Percentiles rank a stretch among this genome's conserved stretches.
These are phyloP conservation scores for Anseranas semipalmata DNA, from an alignment of 2,113 vertebrate species.

Conservation along the genomic window DNA sequence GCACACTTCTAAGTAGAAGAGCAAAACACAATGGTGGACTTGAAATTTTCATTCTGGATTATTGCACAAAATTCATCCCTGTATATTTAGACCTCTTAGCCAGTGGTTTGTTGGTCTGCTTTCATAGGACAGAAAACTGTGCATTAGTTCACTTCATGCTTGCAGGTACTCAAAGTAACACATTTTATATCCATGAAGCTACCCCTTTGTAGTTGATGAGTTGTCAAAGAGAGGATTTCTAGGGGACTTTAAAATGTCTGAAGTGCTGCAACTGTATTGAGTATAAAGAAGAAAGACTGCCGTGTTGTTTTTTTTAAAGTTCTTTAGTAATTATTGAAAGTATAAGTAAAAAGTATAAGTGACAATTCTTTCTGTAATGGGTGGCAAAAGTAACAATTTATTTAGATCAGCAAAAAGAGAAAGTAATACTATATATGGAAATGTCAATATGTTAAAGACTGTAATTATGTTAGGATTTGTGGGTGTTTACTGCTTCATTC, in stretches of 20 bases:
- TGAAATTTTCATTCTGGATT: neutral
- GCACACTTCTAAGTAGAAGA: neutral
- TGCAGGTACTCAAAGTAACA: neutral
- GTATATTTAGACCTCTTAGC: neutral
- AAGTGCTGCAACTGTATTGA: neutral
- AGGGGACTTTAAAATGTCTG: neutral
- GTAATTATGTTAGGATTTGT: slow-evolving; percentile 46
- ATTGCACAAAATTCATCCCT: neutral
- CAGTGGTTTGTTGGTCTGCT: neutral
- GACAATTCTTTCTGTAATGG: neutral
- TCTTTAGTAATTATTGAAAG: neutral
- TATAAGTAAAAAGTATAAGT: neutral
- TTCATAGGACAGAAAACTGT: neutral
- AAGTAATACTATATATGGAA: slow-evolving; percentile 58
- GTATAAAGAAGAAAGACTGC: neutral
- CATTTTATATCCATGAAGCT: neutral
- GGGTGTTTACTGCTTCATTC: slow-evolving; percentile 11
- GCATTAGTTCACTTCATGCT: neutral
- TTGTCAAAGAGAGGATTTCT: neutral
- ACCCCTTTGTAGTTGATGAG: neutral
- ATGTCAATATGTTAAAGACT: slow-evolving; percentile 22
- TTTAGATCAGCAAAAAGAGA: slow-evolving; percentile 67
- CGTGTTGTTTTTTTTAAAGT: neutral
- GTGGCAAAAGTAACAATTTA: slow-evolving; percentile 52
- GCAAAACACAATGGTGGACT: neutral